Evolutionary conservation across 2,888 invertebrate species (phyloP).

Genomic region (Callyntrura guangdongensis): DNA sequence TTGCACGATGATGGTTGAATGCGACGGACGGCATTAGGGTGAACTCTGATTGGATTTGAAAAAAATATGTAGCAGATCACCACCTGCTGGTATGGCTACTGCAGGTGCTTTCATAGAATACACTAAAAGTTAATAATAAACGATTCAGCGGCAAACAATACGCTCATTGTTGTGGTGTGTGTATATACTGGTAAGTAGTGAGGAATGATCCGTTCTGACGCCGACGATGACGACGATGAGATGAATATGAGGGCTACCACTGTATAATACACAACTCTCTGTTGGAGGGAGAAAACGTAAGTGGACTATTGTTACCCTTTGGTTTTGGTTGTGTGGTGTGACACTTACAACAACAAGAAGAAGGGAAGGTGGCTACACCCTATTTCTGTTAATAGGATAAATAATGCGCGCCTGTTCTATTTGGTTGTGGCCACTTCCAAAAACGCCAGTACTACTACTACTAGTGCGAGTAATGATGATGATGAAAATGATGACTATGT

Average conservation of each 20-base stretch:
- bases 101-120: conserved; percentile 8
- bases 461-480: background rate
- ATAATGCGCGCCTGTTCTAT: background rate
- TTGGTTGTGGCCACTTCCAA: conserved; percentile 30
- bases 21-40: background rate
- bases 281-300: too few relatives aligned
- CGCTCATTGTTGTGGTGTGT: background rate
- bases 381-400: conserved; percentile 54
- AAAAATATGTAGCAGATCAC: conserved; percentile 35
- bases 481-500: background rate
- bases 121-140: conserved; percentile 11
- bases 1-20: background rate
- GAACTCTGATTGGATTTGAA: conserved; percentile 8
- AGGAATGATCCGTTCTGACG: background rate
- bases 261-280: too few relatives aligned
- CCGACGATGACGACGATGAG: background rate
- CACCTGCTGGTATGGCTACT: conserved; percentile 17
- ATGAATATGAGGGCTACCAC: too few relatives aligned
- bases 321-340: background rate
- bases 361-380: conserved; percentile 59
- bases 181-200: background rate
- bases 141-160: background rate
- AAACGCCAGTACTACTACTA: conserved; percentile 1
- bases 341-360: background rate
- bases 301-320: conserved; percentile 10